Conservation (phyloP, 2,797 vertebrate genomes). For the Lepilemur ruficaudatus region DNA sequence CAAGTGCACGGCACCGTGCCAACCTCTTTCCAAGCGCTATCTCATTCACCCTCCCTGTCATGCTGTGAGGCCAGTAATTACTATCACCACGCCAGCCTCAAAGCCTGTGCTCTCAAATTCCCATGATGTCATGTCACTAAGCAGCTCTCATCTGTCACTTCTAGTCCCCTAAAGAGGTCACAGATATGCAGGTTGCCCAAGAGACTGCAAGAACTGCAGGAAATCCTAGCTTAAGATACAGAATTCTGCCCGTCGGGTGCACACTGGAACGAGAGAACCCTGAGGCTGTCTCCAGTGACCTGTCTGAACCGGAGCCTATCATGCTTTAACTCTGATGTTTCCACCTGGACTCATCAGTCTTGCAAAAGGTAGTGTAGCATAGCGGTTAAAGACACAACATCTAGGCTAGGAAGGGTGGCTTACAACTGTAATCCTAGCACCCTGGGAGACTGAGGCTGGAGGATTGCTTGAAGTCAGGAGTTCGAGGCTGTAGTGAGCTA, state of each 20-base stretch:
- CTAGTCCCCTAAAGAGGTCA: not conserved
- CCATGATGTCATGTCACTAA: not conserved
- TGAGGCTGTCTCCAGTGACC: not conserved
- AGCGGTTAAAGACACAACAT: not conserved
- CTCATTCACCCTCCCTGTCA: not conserved
- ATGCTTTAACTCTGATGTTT: not conserved
- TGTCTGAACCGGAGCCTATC: not conserved
- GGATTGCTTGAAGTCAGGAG: not conserved
- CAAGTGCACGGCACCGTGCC: not conserved
- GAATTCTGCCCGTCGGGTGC: not conserved
- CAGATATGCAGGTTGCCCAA: not conserved
- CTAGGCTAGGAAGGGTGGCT: not conserved
- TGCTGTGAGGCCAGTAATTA: not conserved
- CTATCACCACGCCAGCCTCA: not conserved
- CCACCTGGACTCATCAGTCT: not conserved
- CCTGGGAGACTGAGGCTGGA: not conserved
- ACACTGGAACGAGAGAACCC: not conserved
- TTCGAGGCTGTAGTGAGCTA: not conserved
- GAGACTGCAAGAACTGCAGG: not conserved
- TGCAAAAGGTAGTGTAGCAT: not conserved
- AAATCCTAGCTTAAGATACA: not conserved
- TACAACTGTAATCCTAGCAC: not conserved
- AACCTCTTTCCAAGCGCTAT: not conserved
- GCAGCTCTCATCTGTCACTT: slow-evolving; percentile 42
- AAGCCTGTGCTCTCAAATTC: not conserved